A percentile compares a stretch with the other conserved stretches of the same genome.
Evolutionary conservation across 2,888 invertebrate genomes (phyloP).

Genomic region (Phaonia tiefii): DNA sequence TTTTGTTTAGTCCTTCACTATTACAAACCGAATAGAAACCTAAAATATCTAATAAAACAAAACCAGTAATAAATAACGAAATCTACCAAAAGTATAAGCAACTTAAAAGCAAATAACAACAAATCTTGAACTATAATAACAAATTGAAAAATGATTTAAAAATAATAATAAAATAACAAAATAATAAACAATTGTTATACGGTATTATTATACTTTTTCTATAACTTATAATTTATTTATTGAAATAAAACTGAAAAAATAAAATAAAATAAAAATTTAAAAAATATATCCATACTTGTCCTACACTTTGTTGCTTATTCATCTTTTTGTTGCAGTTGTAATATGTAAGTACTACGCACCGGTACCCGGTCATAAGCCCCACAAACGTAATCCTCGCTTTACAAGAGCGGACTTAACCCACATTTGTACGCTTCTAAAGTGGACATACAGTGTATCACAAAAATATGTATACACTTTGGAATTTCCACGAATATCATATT

Average conservation of each 20-base stretch:
- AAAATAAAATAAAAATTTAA: constrained; percentile 62
- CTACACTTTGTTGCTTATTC: too few relatives aligned
- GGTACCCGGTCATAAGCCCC: too few relatives aligned
- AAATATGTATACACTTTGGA: too few relatives aligned
- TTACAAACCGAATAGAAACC: constrained; percentile 36
- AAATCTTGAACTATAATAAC: constrained; percentile 57
- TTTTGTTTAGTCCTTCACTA: constrained; percentile 39
- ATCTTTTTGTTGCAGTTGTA: too few relatives aligned
- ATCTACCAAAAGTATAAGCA: constrained; percentile 60
- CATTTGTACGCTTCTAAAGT: too few relatives aligned
- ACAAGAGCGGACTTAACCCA: too few relatives aligned
- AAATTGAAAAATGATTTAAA: constrained; percentile 42
- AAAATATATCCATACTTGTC: constrained; percentile 39
- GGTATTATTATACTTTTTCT: constrained; percentile 80
- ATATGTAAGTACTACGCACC: too few relatives aligned
- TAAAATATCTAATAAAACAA: constrained; percentile 20
- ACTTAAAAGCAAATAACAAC: constrained; percentile 66
- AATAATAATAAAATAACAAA: constrained; percentile 64
- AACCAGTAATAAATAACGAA: constrained; percentile 41
- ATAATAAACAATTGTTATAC: constrained; percentile 77
- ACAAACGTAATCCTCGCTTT: too few relatives aligned
- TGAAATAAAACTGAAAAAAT: constrained; percentile 72
- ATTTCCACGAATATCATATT: too few relatives aligned
- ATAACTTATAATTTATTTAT: constrained; percentile 79
- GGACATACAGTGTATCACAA: too few relatives aligned